Base-by-base conservation (phyloP, 2,113 vertebrate genomes). In the Epinephelus lanceolatus region DNA sequence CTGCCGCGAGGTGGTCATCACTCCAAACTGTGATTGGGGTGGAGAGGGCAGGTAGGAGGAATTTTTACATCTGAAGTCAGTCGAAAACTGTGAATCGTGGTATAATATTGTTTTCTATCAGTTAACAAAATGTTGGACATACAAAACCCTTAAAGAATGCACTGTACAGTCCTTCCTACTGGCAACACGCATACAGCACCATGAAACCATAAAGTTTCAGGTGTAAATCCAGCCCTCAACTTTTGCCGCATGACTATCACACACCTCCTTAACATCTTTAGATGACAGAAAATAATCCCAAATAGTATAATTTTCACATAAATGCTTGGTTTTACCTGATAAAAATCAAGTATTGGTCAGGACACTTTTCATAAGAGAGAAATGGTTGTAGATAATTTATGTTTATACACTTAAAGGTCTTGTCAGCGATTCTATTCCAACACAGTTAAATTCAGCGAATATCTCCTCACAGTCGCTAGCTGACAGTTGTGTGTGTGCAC, bases 1-100 rank as follows among this genome's bases (percentile, higher is more conserved):
- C 92, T 99, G 98, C 90, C 95, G 97, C 18, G 97, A 99, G 92
- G 98, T 99, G 91, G 89, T 98, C 87, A 98, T 99, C 83, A 98
- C 96, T 18, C 98, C 98, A 57, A 97, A 98, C 93, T 94, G 95
- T 84, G 93, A 96, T 6, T 99, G 98, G 98, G 98, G 98, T 30
- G 98, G 98, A 94, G 97, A 98, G 93, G 98, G 98, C 95, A 99
- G 98, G 98, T 99, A 89, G 9, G 88, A 30, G 7, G 33, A 8
- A 12, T 56, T 45, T 30, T 23, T 13, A 13, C 27, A 17, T 56
- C 15, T 78, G 60, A 15, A 60, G 23, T 49, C 51, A 37, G 3
- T 33, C 71, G 10, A 45, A 57, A 70, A n/a, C 23, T 6, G 19
- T 57, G 15, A 42, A 42, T 33, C 14, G 79, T 27, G 6, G 52